Evolutionary conservation across 2,113 vertebrate species (phyloP).

Genomic region (Empidonax alnorum): DNA sequence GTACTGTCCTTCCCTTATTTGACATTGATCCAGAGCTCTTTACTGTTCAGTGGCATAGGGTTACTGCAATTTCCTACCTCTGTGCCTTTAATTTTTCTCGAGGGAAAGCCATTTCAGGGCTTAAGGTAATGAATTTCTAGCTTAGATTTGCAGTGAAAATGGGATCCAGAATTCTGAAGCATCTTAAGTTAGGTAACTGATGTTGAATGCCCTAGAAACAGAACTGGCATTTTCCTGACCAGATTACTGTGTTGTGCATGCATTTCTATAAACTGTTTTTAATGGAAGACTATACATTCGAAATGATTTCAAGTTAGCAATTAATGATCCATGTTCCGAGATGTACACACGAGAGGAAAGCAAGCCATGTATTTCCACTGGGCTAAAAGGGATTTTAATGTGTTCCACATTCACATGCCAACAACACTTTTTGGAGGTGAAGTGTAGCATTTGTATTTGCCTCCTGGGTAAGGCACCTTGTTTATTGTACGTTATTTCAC

Average conservation of each 20-base stretch:
- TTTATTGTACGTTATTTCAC: not conserved
- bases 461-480: not conserved
- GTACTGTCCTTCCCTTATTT: constrained; percentile 37
- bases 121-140: constrained; percentile 68
- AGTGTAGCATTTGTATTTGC: not conserved
- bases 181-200: constrained; percentile 16
- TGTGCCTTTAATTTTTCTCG: constrained; percentile 68
- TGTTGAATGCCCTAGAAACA: constrained; percentile 14
- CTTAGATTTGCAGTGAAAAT: constrained; percentile 63
- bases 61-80: constrained; percentile 74
- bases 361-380: not conserved
- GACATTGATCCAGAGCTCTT: constrained; percentile 61
- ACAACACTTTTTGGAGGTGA: not conserved
- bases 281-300: not conserved
- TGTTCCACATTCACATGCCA: not conserved
- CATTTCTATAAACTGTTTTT: not conserved
- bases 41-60: constrained; percentile 49
- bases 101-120: constrained; percentile 55
- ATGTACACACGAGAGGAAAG: not conserved
- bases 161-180: constrained; percentile 52
- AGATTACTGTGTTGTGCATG: constrained; percentile 13
- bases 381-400: not conserved
- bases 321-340: not conserved
- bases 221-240: constrained; percentile 39
- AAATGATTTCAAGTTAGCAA: not conserved